phyloP scores from a whole-genome alignment of 2,113 vertebrate species.

The Daphoenositta chrysoptera region DNA sequence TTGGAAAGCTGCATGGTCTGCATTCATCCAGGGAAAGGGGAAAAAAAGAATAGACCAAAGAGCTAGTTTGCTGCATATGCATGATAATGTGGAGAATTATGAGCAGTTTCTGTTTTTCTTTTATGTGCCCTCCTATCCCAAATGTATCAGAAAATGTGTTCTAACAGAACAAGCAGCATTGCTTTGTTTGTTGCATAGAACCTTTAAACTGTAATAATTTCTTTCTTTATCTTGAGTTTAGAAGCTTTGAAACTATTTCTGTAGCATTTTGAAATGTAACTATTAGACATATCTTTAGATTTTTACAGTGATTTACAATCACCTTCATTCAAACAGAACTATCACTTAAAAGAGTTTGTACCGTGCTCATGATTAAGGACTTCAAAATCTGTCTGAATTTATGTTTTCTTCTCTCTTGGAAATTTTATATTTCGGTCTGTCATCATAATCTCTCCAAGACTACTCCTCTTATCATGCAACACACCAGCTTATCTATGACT shows the following conservation, averaged over 20 bases:
- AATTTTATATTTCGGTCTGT: not conserved
- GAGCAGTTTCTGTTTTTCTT: not conserved
- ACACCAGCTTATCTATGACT: not conserved
- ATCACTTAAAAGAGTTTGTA: not conserved
- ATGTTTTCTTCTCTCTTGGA: not conserved
- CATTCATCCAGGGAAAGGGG: not conserved
- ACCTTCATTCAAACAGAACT: not conserved
- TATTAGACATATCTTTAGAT: not conserved
- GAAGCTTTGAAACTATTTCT: not conserved
- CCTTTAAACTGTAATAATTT: not conserved
- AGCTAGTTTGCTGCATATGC: not conserved
- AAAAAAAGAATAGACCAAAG: not conserved
- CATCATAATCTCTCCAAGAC: not conserved
- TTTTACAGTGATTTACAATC: not conserved
- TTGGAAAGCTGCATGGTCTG: slow-evolving; percentile 11
- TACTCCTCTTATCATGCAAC: not conserved
- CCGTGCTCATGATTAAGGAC: not conserved
- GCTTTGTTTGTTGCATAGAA: not conserved
- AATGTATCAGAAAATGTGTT: not conserved
- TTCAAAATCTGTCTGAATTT: not conserved
- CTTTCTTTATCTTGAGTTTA: not conserved
- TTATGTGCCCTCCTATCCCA: not conserved
- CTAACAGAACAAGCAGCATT: not conserved
- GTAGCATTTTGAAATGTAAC: not conserved
- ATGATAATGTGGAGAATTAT: not conserved